A percentile compares a stretch with the other conserved stretches of the same genome.
Evolutionary conservation across 1,140 invertebrate genomes (phyloP).

Genomic region (Calephelis nemesis): DNA sequence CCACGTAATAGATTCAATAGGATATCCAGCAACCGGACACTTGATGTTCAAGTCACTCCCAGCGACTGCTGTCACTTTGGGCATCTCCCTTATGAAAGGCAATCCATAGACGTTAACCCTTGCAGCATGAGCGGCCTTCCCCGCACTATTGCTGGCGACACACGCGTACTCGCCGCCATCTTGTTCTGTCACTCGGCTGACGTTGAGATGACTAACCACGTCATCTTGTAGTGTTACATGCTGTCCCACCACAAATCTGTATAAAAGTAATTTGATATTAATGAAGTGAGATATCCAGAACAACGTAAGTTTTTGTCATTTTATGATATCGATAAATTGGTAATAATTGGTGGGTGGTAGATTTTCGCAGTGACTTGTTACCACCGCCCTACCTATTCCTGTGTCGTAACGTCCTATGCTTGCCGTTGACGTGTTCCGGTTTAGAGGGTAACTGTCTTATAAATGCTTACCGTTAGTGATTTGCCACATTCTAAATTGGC

Average conservation of each 20-base stretch:
- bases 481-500: too few species aligned
- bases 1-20: conserved; percentile 93
- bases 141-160: conserved; percentile 90
- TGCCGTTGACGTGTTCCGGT: too few species aligned
- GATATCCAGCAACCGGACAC: conserved; percentile 96
- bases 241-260: conserved; percentile 92
- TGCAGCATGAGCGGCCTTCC: conserved; percentile 87
- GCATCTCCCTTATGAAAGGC: conserved; percentile 94
- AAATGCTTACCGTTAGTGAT: too few species aligned
- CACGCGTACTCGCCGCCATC: conserved; percentile 96
- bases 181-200: conserved; percentile 91
- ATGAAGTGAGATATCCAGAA: neutral
- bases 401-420: too few species aligned
- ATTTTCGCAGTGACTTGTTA: too few species aligned
- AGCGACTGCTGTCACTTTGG: conserved; percentile 93
- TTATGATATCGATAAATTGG: too few species aligned
- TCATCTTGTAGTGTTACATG: conserved; percentile 95
- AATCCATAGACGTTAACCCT: conserved; percentile 95
- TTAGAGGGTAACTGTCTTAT: too few species aligned
- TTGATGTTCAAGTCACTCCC: conserved; percentile 91
- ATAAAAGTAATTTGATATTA: conserved; percentile 16
- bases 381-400: too few species aligned
- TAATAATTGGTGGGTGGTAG: too few species aligned
- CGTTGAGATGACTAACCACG: conserved; percentile 96
- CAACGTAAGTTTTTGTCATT: neutral